Evolutionary conservation across 2,797 vertebrate genomes (phyloP).

Genomic region (Catharus ustulatus): DNA sequence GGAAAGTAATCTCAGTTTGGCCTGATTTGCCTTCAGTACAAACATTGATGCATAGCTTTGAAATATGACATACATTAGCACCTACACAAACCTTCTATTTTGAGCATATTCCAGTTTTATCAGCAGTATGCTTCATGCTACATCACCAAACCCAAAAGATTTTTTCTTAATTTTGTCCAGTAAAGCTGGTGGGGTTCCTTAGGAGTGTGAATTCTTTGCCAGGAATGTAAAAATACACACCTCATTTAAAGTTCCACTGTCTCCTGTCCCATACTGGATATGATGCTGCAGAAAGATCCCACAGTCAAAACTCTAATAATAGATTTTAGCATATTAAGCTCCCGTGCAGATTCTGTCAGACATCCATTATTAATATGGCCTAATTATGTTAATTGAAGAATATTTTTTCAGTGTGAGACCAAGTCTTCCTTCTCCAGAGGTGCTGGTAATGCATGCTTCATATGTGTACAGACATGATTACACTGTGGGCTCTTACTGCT

Average conservation of each 20-base stretch:
- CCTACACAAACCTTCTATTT: neutral
- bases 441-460: neutral
- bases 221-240: neutral
- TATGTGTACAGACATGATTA: neutral
- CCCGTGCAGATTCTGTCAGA: neutral
- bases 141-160: neutral
- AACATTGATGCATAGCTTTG: neutral
- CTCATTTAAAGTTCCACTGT: neutral
- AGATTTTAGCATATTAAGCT: neutral
- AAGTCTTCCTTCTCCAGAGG: neutral
- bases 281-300: neutral
- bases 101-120: neutral
- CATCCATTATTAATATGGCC: neutral
- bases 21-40: neutral
- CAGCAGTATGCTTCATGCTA: neutral
- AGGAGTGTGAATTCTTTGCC: neutral
- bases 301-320: neutral
- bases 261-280: neutral
- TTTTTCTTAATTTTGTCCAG: neutral
- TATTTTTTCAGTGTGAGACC: neutral
- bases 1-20: neutral
- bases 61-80: conserved; percentile 8
- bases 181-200: neutral
- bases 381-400: neutral
- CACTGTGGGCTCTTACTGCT: neutral